Evolutionary conservation across 92 coral and sea anemone species (phyloP).

Genomic region (Chrysogorgia sp.): DNA sequence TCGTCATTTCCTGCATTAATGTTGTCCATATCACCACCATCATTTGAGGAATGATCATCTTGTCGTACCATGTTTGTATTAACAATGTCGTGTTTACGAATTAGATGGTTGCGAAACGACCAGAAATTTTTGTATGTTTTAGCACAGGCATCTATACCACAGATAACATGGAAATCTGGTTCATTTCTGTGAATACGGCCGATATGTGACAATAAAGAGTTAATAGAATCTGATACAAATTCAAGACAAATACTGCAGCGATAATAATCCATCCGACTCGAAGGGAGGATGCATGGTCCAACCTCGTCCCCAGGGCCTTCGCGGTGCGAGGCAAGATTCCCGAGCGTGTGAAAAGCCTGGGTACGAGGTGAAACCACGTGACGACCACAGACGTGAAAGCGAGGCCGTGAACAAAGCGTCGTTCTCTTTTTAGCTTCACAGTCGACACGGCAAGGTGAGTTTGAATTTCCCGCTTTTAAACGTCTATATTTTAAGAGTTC

Average conservation of each 20-base stretch:
- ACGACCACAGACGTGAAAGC: no score
- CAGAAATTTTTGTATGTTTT: constrained; percentile 53
- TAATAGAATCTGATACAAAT: constrained; percentile 27
- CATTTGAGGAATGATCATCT: background rate
- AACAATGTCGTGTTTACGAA: constrained; percentile 52
- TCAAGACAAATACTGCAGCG: constrained; percentile 59
- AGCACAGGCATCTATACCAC: constrained; percentile 61
- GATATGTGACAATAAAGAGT: constrained; percentile 44
- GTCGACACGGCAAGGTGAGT: no score
- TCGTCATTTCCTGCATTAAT: background rate
- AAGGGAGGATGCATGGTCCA: background rate
- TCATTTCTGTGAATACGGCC: constrained; percentile 47
- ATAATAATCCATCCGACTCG: constrained; percentile 16
- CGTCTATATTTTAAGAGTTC: no score
- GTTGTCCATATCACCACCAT: background rate
- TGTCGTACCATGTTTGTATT: background rate
- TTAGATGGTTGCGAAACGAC: constrained; percentile 48
- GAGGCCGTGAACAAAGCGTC: no score
- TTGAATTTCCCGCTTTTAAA: no score
- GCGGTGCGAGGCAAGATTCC: no score
- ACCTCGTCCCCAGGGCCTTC: background rate
- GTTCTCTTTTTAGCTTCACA: no score
- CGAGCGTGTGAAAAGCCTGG: no score
- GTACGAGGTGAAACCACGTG: no score
- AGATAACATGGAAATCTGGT: constrained; percentile 59